Evolutionary conservation across 2,888 invertebrate species (phyloP), one percentile per base, ranked within the genome.

Genomic region (Caenorhabditis sulstoni): DNA sequence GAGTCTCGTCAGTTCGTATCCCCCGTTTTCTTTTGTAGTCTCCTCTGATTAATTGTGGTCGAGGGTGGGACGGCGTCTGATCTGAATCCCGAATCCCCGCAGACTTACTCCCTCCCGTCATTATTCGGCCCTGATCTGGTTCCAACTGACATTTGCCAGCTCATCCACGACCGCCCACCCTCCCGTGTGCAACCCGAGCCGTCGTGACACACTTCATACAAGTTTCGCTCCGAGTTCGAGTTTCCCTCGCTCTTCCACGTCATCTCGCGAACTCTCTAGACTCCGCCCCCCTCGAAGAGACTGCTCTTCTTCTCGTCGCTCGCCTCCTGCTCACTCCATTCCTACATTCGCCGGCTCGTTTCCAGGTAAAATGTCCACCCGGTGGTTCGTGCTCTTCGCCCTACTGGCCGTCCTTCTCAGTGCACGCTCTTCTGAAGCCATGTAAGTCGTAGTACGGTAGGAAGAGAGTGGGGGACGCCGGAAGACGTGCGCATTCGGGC

Each of bases 351-450:
- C 41, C 29, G 4, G 12, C 8, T 53, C 1, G n/a, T n/a, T 67
- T 76, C 52, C 47, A 62, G 59, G 71, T 71, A 67, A 57, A 75
- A 67, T 65, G 66, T 50, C 62, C n/a, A 50, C 49, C 22, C 75
- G 62, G 52, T 66, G 64, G 52, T 52, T 62, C 45, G 59, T 61
- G 39, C 52, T 59, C 65, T n/a, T 65, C 45, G 55, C 53, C 16
- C 41, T 71, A 16, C 57, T 71, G 55, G 62, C 57, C 44, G 71
- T 71, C 49, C 49, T 71, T 39, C 47, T 71, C 57, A 55, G 41
- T 41, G 39, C 71, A 57, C 62, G 62, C 39, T 49, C 62, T 57
- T 64, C 71, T 8, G 71, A 71, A 50, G 71, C 71, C 16, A 71
- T 71, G 71, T 71, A 18, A 71, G 71, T 29, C 7, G 29, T 29